These are phyloP conservation scores for Pyrgilauda ruficollis DNA, from an alignment of 2,113 vertebrate genomes.

Conservation along the genomic window DNA sequence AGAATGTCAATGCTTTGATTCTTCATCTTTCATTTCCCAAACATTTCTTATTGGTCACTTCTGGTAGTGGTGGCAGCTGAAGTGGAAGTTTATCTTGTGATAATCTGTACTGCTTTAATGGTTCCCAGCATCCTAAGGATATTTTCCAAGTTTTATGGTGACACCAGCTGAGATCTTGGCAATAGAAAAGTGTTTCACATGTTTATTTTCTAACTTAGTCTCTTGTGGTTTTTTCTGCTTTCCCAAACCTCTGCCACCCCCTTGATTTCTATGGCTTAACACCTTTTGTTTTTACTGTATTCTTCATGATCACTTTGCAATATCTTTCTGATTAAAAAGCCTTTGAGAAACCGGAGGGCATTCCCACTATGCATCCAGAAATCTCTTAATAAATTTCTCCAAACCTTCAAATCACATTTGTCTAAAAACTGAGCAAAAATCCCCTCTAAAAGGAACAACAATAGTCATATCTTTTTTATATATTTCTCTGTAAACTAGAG, in stretches of 20 bases:
- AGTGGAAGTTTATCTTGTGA: conserved; percentile 51
- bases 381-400: background rate
- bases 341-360: background rate
- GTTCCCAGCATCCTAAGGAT: conserved; percentile 15
- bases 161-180: conserved; percentile 38
- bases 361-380: background rate
- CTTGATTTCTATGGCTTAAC: conserved; percentile 16
- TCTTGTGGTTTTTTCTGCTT: background rate
- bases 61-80: background rate
- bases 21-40: conserved; percentile 9
- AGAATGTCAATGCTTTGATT: conserved; percentile 23
- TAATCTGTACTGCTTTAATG: conserved; percentile 37
- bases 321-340: background rate
- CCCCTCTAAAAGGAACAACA: background rate
- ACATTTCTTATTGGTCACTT: conserved; percentile 21
- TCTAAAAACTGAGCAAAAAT: conserved; percentile 26
- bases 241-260: background rate
- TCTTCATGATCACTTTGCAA: background rate
- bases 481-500: background rate
- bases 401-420: background rate
- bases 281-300: background rate
- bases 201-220: conserved; percentile 32
- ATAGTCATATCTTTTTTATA: background rate
- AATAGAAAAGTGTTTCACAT: conserved; percentile 14
- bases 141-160: conserved; percentile 45